phyloP scores from a whole-genome alignment of 2,113 vertebrate species.

The Gobius niger region DNA sequence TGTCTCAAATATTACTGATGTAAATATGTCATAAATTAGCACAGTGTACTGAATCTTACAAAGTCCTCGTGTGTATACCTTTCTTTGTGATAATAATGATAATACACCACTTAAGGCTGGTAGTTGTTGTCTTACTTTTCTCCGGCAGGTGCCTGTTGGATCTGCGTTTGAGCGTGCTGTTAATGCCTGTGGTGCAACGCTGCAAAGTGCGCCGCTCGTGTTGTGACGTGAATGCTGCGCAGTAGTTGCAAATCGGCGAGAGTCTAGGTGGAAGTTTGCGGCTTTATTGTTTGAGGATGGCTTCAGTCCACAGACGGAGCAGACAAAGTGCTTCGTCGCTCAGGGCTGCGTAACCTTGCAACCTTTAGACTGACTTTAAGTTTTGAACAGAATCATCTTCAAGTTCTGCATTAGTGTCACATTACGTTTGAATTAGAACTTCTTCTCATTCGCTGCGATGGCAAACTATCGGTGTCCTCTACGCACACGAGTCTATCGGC shows the following conservation, averaged over 20 bases:
- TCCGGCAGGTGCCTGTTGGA: conserved; percentile 22
- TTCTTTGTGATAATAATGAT: too few relatives aligned
- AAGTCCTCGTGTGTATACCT: too few relatives aligned
- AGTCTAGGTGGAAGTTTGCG: conserved; percentile 39
- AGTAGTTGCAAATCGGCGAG: conserved; percentile 53
- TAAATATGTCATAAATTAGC: too few relatives aligned
- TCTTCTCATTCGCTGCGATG: too few relatives aligned
- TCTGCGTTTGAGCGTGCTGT: conserved; percentile 21
- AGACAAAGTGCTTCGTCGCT: background rate
- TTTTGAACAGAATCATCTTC: background rate
- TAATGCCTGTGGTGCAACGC: conserved; percentile 24
- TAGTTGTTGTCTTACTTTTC: background rate
- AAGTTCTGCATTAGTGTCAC: background rate
- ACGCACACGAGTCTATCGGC: too few relatives aligned
- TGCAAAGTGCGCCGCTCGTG: conserved; percentile 31
- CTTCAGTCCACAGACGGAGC: background rate
- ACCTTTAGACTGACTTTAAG: background rate
- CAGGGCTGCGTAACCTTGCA: background rate
- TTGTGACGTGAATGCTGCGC: conserved; percentile 60
- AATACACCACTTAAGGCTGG: background rate
- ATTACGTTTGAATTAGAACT: background rate
- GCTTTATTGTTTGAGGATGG: conserved; percentile 29
- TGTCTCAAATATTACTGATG: too few relatives aligned
- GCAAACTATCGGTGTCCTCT: background rate
- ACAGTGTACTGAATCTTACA: too few relatives aligned